phyloP scores from a whole-genome alignment of 2,888 invertebrate genomes.

The Ditula angustiorana region DNA sequence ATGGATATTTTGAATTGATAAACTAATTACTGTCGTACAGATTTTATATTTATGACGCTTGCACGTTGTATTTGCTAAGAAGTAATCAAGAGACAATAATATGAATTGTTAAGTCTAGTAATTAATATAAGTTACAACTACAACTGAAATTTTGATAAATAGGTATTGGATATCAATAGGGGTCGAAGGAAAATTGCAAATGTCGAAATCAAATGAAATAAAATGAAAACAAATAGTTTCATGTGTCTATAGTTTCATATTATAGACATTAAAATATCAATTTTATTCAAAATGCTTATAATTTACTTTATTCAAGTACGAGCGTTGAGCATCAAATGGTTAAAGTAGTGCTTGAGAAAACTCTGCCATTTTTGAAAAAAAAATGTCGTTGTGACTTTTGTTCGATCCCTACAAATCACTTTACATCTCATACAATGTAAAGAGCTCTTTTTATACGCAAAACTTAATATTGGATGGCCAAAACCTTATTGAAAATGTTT shows the following conservation, averaged over 20 bases:
- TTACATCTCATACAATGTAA: neutral
- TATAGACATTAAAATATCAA: no score
- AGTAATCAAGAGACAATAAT: constrained; percentile 16
- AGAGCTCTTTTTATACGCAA: neutral
- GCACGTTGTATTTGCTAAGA: constrained; percentile 6
- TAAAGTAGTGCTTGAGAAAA: no score
- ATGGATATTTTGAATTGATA: neutral
- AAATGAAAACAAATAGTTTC: no score
- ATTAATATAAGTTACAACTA: constrained; percentile 6
- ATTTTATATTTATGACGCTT: constrained; percentile 25
- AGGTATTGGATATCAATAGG: neutral
- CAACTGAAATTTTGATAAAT: neutral
- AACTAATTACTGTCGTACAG: constrained; percentile 24
- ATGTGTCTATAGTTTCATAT: no score
- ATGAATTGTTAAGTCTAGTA: constrained; percentile 24
- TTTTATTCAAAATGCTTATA: no score
- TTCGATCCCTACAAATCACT: neutral
- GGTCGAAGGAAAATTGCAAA: neutral
- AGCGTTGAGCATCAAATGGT: no score
- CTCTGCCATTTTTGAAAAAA: no score
- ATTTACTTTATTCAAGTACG: no score
- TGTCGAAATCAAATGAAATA: no score
- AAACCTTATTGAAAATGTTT: constrained; percentile 4
- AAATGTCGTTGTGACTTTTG: no score
- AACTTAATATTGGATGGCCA: constrained; percentile 12